These are phyloP conservation scores for Orthosia incerta DNA, from an alignment of 2,888 invertebrate genomes.

Conservation along the genomic window DNA sequence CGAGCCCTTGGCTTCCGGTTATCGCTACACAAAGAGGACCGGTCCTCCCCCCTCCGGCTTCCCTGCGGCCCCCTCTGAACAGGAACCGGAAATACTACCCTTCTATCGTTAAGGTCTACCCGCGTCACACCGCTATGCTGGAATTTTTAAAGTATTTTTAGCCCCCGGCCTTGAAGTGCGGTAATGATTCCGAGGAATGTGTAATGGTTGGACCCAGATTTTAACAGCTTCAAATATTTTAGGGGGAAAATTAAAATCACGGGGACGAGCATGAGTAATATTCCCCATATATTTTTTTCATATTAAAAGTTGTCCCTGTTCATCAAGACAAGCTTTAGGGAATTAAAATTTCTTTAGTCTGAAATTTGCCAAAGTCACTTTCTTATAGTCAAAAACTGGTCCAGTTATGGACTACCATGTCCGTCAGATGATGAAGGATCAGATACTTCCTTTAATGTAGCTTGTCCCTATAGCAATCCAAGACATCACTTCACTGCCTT, in stretches of 20 bases:
- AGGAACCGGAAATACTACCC: conserved; percentile 90
- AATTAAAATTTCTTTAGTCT: too few relatives aligned
- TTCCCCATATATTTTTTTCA: not conserved
- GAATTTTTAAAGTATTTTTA: conserved; percentile 83
- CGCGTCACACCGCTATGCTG: conserved; percentile 81
- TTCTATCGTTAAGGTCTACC: conserved; percentile 89
- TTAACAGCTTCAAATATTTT: conserved; percentile 42
- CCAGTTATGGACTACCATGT: not conserved
- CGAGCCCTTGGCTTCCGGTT: conserved; percentile 90
- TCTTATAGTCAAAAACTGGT: not conserved
- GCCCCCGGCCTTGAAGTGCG: conserved; percentile 76
- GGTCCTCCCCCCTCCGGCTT: conserved; percentile 75
- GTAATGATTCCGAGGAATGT: conserved; percentile 74
- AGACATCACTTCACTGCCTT: too few relatives aligned
- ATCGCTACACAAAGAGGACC: conserved; percentile 88
- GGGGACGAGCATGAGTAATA: conserved; percentile 1
- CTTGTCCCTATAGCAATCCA: not conserved
- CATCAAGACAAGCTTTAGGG: not conserved
- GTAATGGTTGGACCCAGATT: conserved; percentile 48
- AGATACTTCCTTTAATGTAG: not conserved
- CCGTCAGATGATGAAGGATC: not conserved
- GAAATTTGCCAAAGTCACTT: not conserved
- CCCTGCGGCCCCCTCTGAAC: conserved; percentile 71
- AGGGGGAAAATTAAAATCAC: conserved; percentile 14
- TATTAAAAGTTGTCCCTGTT: not conserved